phyloP scores from a whole-genome alignment of 2,888 invertebrate species.

The Imbricaverruca yamaguchii region DNA sequence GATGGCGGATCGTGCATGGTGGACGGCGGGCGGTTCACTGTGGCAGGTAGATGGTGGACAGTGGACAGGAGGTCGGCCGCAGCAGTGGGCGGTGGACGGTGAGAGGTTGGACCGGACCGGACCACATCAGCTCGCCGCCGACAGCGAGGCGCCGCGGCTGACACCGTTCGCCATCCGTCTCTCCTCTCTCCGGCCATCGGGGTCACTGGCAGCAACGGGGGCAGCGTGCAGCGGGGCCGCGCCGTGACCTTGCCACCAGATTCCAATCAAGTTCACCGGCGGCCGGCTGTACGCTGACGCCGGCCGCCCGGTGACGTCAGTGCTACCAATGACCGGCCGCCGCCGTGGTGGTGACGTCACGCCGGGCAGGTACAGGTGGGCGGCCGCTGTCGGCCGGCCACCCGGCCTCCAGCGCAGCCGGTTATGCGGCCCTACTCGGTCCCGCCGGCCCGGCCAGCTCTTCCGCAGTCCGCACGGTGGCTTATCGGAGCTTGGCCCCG shows the following conservation, averaged over 20 bases:
- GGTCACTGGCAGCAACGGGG: background rate
- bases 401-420: background rate
- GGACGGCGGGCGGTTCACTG: too few species aligned
- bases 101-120: too few species aligned
- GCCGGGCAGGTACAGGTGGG: background rate
- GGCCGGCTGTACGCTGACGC: background rate
- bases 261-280: conserved; percentile 9
- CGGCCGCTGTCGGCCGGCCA: background rate
- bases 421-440: background rate
- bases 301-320: background rate
- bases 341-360: background rate
- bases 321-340: background rate
- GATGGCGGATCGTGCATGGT: too few species aligned
- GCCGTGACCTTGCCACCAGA: conserved; percentile 1
- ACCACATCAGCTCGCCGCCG: background rate
- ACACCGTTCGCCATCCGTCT: background rate
- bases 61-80: too few species aligned
- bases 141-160: background rate
- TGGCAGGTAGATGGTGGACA: too few species aligned
- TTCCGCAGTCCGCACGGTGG: too few species aligned
- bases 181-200: background rate
- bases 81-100: too few species aligned
- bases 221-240: background rate
- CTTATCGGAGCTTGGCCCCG: background rate
- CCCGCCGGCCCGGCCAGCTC: background rate